Conservation (phyloP, 2,797 vertebrate genomes). For the Moxostoma hubbsi region DNA sequence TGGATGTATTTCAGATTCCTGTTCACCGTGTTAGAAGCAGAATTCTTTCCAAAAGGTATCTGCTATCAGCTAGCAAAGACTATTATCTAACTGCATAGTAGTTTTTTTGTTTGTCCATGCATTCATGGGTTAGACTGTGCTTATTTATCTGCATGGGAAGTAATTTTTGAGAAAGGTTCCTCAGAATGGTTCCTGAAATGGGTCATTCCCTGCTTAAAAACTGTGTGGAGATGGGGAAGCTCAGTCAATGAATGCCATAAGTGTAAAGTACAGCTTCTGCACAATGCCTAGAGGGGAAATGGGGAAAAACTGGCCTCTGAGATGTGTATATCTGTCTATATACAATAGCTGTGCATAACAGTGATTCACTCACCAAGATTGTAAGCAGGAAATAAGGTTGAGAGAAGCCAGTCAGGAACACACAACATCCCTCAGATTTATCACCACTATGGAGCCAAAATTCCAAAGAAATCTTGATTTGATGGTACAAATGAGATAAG, state of each 20-base stretch:
- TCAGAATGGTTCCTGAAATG: neutral
- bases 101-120: neutral
- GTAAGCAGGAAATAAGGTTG: neutral
- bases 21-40: too few relatives aligned
- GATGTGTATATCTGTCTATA: neutral
- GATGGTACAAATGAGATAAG: neutral
- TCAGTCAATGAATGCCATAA: too few relatives aligned
- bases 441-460: neutral
- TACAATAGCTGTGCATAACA: too few relatives aligned
- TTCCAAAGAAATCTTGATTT: neutral
- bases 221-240: too few relatives aligned
- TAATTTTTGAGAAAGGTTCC: neutral
- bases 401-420: neutral
- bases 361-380: conserved; percentile 15
- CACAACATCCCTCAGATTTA: neutral
- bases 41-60: too few relatives aligned
- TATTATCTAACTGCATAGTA: too few relatives aligned
- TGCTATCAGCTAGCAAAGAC: too few relatives aligned
- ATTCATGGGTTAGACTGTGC: neutral
- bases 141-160: too few relatives aligned
- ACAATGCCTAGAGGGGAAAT: neutral
- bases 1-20: too few relatives aligned
- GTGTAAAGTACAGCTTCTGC: neutral
- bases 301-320: neutral
- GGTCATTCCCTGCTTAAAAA: neutral